Conservation (phyloP, 37 sponge, comb jelly and placozoan genomes). For the Ephydatia muelleri region DNA sequence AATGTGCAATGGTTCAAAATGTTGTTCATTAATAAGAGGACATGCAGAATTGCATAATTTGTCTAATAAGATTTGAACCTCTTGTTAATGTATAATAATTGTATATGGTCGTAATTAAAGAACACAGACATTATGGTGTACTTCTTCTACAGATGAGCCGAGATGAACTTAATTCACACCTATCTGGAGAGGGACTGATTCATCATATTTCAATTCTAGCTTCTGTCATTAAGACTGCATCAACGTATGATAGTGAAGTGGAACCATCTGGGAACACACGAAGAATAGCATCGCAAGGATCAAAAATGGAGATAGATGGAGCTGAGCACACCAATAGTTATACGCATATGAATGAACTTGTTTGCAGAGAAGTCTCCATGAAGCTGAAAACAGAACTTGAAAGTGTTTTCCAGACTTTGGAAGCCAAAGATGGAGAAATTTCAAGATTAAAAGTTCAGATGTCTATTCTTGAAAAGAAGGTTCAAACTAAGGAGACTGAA, state of each 20-base stretch:
- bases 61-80: no score
- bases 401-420: background rate
- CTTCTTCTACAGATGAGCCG: background rate
- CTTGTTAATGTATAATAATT: no score
- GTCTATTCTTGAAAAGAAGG: constrained; percentile 36
- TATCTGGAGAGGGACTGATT: background rate
- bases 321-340: background rate
- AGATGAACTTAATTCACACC: background rate
- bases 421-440: background rate
- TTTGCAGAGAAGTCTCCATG: background rate
- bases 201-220: background rate
- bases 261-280: background rate
- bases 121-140: background rate
- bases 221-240: background rate
- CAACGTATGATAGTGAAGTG: background rate
- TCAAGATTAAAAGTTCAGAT: background rate
- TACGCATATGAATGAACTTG: background rate
- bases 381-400: background rate
- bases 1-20: no score
- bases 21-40: no score
- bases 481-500: constrained; percentile 38
- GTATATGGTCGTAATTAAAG: background rate
- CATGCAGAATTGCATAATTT: no score
- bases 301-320: background rate
- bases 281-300: background rate